Evolutionary conservation across 1,140 invertebrate genomes (phyloP).

Genomic region (Helicoverpa armigera): DNA sequence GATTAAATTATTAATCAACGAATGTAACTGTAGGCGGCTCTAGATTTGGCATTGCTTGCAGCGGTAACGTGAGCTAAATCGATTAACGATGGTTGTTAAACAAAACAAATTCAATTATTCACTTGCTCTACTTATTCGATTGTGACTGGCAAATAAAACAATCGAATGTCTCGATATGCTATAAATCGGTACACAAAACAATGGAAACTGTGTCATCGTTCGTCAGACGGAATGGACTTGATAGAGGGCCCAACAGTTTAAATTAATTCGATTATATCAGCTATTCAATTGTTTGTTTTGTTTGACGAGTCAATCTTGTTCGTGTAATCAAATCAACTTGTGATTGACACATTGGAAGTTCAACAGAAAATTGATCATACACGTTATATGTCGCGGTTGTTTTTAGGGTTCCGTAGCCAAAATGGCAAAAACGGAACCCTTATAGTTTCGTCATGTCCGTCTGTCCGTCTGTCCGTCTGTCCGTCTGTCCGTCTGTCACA

Average conservation of each 20-base stretch:
- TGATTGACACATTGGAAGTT: not conserved
- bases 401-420: too few species aligned
- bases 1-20: constrained; percentile 35
- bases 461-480: too few species aligned
- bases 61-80: constrained; percentile 15
- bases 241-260: not conserved
- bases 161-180: not conserved
- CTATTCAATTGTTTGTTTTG: constrained; percentile 5
- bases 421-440: too few species aligned
- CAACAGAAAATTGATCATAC: too few species aligned
- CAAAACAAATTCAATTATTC: constrained; percentile 15
- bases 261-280: not conserved
- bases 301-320: not conserved
- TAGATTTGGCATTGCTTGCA: constrained; percentile 25
- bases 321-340: not conserved
- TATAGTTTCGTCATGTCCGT: too few species aligned
- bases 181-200: not conserved
- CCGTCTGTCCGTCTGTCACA: too few species aligned
- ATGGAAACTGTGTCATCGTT: not conserved
- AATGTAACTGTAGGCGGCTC: constrained; percentile 8
- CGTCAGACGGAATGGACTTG: not conserved
- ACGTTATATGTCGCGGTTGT: too few species aligned
- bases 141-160: constrained; percentile 6
- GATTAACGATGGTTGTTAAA: constrained; percentile 24
- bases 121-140: constrained; percentile 23